These are phyloP conservation scores for Paramuricea clavata DNA, from an alignment of 92 coral and sea anemone genomes.

Conservation along the genomic window DNA sequence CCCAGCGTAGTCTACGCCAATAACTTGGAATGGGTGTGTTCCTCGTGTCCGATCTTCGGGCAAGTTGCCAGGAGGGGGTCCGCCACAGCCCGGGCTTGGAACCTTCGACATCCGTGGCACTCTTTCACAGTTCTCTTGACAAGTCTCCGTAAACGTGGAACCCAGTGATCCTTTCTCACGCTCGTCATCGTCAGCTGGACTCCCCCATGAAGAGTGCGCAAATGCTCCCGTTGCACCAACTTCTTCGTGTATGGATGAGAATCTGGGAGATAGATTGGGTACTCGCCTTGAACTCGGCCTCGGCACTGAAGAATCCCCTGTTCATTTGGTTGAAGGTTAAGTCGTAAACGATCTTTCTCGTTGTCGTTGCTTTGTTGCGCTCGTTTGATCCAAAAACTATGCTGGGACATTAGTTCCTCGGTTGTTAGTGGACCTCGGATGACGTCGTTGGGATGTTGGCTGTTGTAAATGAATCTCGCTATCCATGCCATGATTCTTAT, in stretches of 20 bases:
- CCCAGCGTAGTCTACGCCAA: constrained; percentile 34
- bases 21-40: constrained; percentile 23
- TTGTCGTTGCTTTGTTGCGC: constrained; percentile 27
- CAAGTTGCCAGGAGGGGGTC: constrained; percentile 28
- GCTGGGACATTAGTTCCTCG: not conserved
- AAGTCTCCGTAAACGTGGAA: constrained; percentile 2
- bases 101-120: constrained; percentile 25
- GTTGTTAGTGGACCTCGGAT: constrained; percentile 53
- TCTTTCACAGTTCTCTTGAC: not conserved
- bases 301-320: constrained; percentile 48
- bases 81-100: not conserved
- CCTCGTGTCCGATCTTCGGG: constrained; percentile 15
- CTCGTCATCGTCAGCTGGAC: constrained; percentile 9
- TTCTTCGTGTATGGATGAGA: too few species aligned
- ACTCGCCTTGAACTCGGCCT: constrained; percentile 43
- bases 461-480: constrained; percentile 48
- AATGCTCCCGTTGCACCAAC: constrained; percentile 50
- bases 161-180: not conserved
- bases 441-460: constrained; percentile 22
- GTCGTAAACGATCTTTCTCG: constrained; percentile 13
- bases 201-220: constrained; percentile 19
- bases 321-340: too few species aligned
- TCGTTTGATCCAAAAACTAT: not conserved
- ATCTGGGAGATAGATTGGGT: too few species aligned
- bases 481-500: constrained; percentile 51